These are phyloP conservation scores for Pedicia rivosa DNA, from an alignment of 2,888 invertebrate species.

Conservation along the genomic window DNA sequence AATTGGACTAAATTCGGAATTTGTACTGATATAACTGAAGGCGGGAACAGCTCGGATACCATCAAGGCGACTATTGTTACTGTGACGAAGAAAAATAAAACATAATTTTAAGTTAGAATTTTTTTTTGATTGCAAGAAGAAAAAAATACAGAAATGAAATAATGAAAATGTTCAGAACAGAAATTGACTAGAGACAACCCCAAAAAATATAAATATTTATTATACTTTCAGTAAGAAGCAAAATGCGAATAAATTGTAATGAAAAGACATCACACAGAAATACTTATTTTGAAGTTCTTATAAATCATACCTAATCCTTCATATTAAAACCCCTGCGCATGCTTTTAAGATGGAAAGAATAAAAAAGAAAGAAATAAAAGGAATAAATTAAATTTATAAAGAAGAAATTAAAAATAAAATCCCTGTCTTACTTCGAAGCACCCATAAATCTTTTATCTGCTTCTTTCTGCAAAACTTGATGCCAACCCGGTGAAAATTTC, in stretches of 20 bases:
- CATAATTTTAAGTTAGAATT: not conserved
- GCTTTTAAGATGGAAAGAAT: not conserved
- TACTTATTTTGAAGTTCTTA: too few species aligned
- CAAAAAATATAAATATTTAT: too few species aligned
- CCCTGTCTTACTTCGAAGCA: not conserved
- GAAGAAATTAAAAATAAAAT: too few species aligned
- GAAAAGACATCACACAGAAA: too few species aligned
- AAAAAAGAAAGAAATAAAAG: too few species aligned
- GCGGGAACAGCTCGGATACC: constrained; percentile 10
- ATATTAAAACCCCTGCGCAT: not conserved
- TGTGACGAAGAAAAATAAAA: not conserved
- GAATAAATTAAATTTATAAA: too few species aligned
- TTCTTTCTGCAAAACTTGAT: not conserved
- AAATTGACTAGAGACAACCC: too few species aligned
- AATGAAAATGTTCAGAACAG: too few species aligned
- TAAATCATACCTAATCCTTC: not conserved
- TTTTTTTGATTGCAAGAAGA: too few species aligned
- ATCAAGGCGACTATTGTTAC: not conserved
- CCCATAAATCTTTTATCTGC: constrained; percentile 5
- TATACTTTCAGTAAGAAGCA: too few species aligned
- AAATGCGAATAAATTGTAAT: too few species aligned
- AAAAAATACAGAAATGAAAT: too few species aligned
- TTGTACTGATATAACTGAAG: constrained; percentile 13
- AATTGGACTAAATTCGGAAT: constrained; percentile 1
- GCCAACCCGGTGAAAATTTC: constrained; percentile 4